Evolutionary conservation across 2,888 invertebrate species (phyloP), one percentile per base, ranked within the genome.

Genomic region (Diaphora mendica): DNA sequence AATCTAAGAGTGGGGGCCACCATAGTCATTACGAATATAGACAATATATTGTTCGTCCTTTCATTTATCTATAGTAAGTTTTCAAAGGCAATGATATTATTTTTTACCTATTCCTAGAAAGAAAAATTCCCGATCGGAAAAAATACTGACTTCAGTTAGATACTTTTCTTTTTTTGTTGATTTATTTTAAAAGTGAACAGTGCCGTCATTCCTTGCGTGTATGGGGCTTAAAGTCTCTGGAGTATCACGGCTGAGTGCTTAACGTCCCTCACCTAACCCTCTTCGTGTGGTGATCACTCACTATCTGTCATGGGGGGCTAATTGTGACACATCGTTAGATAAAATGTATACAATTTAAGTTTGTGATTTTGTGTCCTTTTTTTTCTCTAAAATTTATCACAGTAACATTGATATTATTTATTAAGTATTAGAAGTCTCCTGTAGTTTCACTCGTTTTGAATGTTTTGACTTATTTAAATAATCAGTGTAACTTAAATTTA

Each of bases 201-300:
- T 15, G 13, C 17, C 62, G 15, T 62, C 33, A 48, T 33, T 13
- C 23, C 67, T 48, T 48, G 23, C 67, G 48, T 44, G 68, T 66
- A 44, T 48, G n/a, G 39, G 74, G 64, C 42, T 62, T 62, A 64
- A 44, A 67, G 26, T 75, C 72, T 67, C 72, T 15, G 11, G 70
- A 64, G 75, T 59, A 68, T 68, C 42, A 64, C 39, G 51, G 51
- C 5, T 62, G 35, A 67, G 68, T 64, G 44, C 39, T 30, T 59
- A 62, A 70, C 44, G 62, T 59, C 68, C 55, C 72, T 64, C 48
- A 70, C 55, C 70, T 70, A 70, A 72, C 70, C 72, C 72, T 70
- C 64, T 70, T 72, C 70, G 66, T 64, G 51, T 66, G 64, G 72
- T 70, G 55, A 75, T 75, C 72, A 67, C 48, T 75, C 72, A 72